Conservation (phyloP, 2,113 vertebrate species). For the Lophotis ruficrista region DNA sequence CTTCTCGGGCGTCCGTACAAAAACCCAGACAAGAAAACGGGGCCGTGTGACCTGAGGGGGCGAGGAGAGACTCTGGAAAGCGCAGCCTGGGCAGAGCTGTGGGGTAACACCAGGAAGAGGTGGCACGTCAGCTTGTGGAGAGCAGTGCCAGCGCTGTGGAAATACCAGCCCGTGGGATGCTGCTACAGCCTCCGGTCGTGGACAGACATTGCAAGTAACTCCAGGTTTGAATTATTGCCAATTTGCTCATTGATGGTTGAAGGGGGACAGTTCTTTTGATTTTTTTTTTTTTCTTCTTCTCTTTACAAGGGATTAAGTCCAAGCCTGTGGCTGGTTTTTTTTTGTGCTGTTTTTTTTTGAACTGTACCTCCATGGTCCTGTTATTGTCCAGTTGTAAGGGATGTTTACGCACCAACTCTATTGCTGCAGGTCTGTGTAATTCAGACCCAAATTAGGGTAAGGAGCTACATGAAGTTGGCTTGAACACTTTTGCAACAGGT, state of each 20-base stretch:
- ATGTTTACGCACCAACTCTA: slow-evolving; percentile 69
- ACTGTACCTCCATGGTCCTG: slow-evolving; percentile 65
- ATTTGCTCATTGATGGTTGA: slow-evolving; percentile 53
- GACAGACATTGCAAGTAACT: slow-evolving; percentile 35
- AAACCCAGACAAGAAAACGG: slow-evolving; percentile 93
- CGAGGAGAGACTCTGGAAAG: slow-evolving; percentile 11
- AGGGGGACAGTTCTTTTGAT: slow-evolving; percentile 46
- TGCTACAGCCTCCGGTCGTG: neutral
- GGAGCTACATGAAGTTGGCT: slow-evolving; percentile 55
- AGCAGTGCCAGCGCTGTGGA: neutral
- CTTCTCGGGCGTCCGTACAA: slow-evolving; percentile 83
- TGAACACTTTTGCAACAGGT: slow-evolving; percentile 67
- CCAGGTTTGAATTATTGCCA: slow-evolving; percentile 55
- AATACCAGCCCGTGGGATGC: neutral
- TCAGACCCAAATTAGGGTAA: slow-evolving; percentile 54
- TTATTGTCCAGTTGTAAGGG: slow-evolving; percentile 66
- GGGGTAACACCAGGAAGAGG: slow-evolving; percentile 41
- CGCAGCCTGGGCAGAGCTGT: slow-evolving; percentile 42
- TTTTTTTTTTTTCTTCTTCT: slow-evolving; percentile 32
- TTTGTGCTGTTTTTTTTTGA: slow-evolving; percentile 49
- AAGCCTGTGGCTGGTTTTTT: slow-evolving; percentile 15
- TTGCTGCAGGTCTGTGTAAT: slow-evolving; percentile 66
- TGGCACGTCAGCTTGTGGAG: neutral
- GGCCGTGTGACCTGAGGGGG: slow-evolving; percentile 82
- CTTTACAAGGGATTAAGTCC: slow-evolving; percentile 52